Evolutionary conservation across 2,888 invertebrate genomes (phyloP), one percentile per base, ranked within the genome.

Genomic region (Epirrhoe alternata): DNA sequence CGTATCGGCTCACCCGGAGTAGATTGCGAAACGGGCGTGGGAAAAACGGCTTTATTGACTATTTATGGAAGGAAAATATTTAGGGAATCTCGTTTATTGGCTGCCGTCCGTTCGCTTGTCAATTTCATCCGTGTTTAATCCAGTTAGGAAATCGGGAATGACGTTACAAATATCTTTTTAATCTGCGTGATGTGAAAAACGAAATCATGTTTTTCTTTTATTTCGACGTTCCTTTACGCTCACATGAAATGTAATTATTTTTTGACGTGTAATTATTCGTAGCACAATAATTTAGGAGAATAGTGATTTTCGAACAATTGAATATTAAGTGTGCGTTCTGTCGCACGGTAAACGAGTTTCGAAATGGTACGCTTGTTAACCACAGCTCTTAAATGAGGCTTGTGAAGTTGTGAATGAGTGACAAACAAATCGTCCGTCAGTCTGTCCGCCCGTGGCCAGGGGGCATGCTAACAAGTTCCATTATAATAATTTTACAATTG

Each of bases 1-100:
- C 78, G 81, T 83, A 84, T 85, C 81, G 81, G 74, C 77, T 81
- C 73, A 79, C 77, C 77, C 78, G 74, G 75, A 81, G 77, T 81
- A 81, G 81, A 85, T 84, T 79, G 86, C 83, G 75, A 83, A 84
- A 84, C 80, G 77, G 81, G 81, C 83, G 81, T 83, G 80, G 82
- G 83, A 84, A 87, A 83, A 84, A 69, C 75, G 82, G 76, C 84
- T 83, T 83, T 86, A 85, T 86, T 79, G 80, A 82, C 81, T 84
- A 84, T 86, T 85, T 84, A 85, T 84, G 75, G 78, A 80, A 83
- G 81, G 78, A 71, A 85, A 86, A 85, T 83, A 86, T 86, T 86
- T 85, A 68, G 77, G 79, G 82, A 82, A 86, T 85, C 80, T 81
- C 82, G 74, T 84, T 85, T 85, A 86, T 87, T 87, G 82, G 83